Base-by-base conservation (phyloP, 2,888 invertebrate genomes). In the Apomyelois bistriatella region DNA sequence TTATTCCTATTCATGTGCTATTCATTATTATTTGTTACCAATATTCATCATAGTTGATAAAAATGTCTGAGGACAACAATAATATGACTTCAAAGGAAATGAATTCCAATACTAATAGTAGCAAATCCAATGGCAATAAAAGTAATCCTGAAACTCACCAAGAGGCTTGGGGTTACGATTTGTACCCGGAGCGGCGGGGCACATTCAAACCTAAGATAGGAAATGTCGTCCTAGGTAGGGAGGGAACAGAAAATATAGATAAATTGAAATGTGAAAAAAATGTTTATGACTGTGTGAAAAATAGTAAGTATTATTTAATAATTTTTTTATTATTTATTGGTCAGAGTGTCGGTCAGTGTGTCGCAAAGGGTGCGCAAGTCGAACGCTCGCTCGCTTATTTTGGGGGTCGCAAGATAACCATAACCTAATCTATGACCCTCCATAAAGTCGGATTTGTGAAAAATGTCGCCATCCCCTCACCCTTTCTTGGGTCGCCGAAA, bases 151-250 rank as follows among this genome's bases (percentile, higher is more conserved):
- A 59, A 9, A 47, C 46, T 3, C 66, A 72, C 28, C 32, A 78
- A 30, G 83, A 86, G 57, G 68, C 89, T 5, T 95, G 94, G 94
- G 95, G 95, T 55, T 95, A 94, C 71, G 95, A 96, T 84, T 87
- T 97, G 57, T 97, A 96, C 74, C 97, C 97, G 0, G 96, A 97
- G 78, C 91, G 97, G 65, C 92, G 93, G 67, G 94, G 94, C 0
- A 82, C 90, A 35, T 92, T 89, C 64, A 90, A 91, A 58, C 89
- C 92, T 0, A 91, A 85, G 67, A 81, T 93, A 76, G 73, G 82
- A 1, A 91, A 91, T 54, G 79, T 93, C 40, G 64, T 95, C 0
- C 74, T 94, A 10, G 92, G 94, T 3, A 84, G 92, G 43, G 94
- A 94, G 77, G 95, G 95, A 32, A 91, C 92, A 59, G 95, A 96